Conservation (phyloP, 2,113 vertebrate genomes). For the Gobius niger region DNA sequence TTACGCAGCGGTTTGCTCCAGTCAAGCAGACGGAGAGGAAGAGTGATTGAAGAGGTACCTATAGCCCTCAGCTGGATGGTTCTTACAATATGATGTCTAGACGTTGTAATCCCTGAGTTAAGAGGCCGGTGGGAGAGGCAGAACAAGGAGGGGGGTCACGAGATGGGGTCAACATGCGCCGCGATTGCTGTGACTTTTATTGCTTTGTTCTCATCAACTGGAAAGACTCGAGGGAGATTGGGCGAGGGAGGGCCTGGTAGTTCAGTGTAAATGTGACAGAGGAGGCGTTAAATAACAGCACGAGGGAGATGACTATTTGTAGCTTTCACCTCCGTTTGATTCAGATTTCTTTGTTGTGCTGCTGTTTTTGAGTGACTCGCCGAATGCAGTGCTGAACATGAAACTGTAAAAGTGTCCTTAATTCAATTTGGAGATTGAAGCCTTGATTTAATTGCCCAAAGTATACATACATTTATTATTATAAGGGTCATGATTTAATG, state of each 20-base stretch:
- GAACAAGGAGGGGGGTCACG: conserved; percentile 21
- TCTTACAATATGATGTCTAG: conserved; percentile 50
- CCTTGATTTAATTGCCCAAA: too few species aligned
- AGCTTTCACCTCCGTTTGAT: background rate
- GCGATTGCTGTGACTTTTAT: conserved; percentile 19
- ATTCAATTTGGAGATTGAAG: background rate
- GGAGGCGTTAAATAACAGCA: background rate
- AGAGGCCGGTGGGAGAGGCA: conserved; percentile 25
- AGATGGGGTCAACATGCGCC: conserved; percentile 9
- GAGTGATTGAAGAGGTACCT: conserved; percentile 19
- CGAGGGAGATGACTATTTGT: background rate
- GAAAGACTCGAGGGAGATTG: conserved; percentile 23
- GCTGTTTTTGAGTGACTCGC: too few species aligned
- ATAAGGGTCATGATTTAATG: too few species aligned
- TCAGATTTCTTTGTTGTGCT: background rate
- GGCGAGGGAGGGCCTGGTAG: conserved; percentile 18
- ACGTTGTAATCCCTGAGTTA: conserved; percentile 53
- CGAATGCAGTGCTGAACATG: background rate
- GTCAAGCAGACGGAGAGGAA: conserved; percentile 28
- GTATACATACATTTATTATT: too few species aligned
- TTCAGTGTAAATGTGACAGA: conserved; percentile 1
- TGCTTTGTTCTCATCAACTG: conserved; percentile 30
- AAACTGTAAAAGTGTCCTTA: background rate
- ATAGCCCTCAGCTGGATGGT: conserved; percentile 28
- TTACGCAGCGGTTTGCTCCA: conserved; percentile 14